Evolutionary conservation across 2,888 invertebrate genomes (phyloP), one percentile per base, ranked within the genome.

Genomic region (Ophion ellenae): DNA sequence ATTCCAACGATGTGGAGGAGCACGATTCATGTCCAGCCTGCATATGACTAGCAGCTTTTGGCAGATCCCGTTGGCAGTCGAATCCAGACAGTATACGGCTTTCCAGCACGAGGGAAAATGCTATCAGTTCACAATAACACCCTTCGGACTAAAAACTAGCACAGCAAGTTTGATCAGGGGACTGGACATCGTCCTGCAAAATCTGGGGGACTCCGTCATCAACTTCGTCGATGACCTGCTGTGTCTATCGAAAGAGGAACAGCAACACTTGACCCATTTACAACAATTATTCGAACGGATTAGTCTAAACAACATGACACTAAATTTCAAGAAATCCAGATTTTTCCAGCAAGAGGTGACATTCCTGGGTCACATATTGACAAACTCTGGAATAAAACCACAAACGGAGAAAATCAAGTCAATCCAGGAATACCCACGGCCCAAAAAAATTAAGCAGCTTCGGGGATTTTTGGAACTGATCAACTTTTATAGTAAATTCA

Each of bases 341-440:
- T n/a, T n/a, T n/a, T n/a, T n/a, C n/a, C n/a, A n/a, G n/a, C n/a
- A n/a, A n/a, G n/a, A n/a, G n/a, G n/a, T n/a, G n/a, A n/a, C n/a
- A n/a, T n/a, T n/a, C n/a, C n/a, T n/a, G n/a, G n/a, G n/a, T n/a
- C n/a, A n/a, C n/a, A n/a, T n/a, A n/a, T n/a, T n/a, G n/a, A n/a
- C n/a, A n/a, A n/a, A n/a, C n/a, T n/a, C n/a, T n/a, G n/a, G n/a
- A n/a, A n/a, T n/a, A n/a, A n/a, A n/a, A n/a, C n/a, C n/a, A n/a
- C n/a, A n/a, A n/a, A 86, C 87, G 6, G 84, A 87, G 5, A 89
- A 89, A 71, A 59, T 87, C 14, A n/a, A 57, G 17, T 14, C n/a
- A n/a, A n/a, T n/a, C n/a, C n/a, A n/a, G n/a, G n/a, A n/a, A n/a
- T n/a, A n/a, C n/a, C n/a, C n/a, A 57, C 17, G 14, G 4, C 57